Evolutionary conservation across 2,888 invertebrate genomes (phyloP).

Genomic region (Cephus runcator): DNA sequence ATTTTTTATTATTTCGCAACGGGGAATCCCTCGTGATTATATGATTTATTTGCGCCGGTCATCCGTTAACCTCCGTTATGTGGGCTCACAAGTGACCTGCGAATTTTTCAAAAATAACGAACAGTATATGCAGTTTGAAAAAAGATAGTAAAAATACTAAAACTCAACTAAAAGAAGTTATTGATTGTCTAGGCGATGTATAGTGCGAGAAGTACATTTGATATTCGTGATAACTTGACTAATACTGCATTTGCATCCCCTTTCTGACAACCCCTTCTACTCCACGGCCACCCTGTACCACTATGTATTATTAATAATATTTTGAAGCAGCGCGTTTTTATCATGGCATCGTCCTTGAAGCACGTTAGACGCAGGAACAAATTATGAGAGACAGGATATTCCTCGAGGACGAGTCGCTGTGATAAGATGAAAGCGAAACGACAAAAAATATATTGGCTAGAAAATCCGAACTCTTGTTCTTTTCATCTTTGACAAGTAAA

Average conservation of each 20-base stretch:
- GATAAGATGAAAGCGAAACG: not conserved
- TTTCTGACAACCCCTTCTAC: not conserved
- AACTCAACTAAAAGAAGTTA: not conserved
- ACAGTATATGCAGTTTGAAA: not conserved
- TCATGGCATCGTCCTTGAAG: not conserved
- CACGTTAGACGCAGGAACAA: not conserved
- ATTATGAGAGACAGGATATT: not conserved
- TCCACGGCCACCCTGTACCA: not conserved
- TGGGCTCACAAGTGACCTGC: not conserved
- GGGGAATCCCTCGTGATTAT: not conserved
- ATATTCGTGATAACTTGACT: not conserved
- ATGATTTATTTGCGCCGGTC: not conserved
- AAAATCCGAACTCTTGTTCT: not conserved
- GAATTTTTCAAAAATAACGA: not conserved
- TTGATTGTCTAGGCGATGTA: not conserved
- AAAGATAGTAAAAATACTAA: not conserved
- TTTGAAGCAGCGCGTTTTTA: not conserved
- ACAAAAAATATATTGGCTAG: not conserved
- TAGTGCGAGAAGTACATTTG: not conserved
- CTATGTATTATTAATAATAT: not conserved
- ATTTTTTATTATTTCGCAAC: not conserved
- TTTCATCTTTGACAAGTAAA: not conserved
- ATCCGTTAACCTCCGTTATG: not conserved
- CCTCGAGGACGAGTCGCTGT: not conserved
- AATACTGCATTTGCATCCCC: not conserved